phyloP scores from a whole-genome alignment of 2,888 invertebrate genomes.

The Apomyelois bistriatella region DNA sequence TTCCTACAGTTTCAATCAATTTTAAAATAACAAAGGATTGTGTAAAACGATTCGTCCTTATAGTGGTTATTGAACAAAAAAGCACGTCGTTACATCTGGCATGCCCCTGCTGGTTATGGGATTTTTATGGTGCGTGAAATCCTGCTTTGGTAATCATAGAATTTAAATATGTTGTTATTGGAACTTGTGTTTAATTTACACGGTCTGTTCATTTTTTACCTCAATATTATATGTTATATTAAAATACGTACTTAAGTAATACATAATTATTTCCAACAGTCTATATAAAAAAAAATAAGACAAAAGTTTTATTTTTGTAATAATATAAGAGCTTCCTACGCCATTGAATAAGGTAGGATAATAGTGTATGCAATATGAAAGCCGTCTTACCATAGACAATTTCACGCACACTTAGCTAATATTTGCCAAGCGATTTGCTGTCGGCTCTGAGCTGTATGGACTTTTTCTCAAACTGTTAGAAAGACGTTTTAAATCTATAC shows the following conservation, averaged over 20 bases:
- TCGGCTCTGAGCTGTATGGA: constrained; percentile 39
- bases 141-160: constrained; percentile 49
- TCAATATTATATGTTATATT: no score
- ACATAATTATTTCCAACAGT: no score
- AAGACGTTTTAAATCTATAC: constrained; percentile 17
- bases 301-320: no score
- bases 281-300: no score
- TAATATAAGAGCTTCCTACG: background rate
- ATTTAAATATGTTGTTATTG: constrained; percentile 29
- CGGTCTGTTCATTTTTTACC: background rate
- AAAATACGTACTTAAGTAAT: no score
- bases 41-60: constrained; percentile 50
- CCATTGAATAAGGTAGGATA: background rate
- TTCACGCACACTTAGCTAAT: constrained; percentile 70
- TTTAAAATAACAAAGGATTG: constrained; percentile 60
- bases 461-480: constrained; percentile 22
- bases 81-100: constrained; percentile 47
- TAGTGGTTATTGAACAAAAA: constrained; percentile 62
- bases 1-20: constrained; percentile 54
- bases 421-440: constrained; percentile 69
- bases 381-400: constrained; percentile 54
- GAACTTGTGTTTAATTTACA: constrained; percentile 20
- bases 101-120: constrained; percentile 51
- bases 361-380: constrained; percentile 50
- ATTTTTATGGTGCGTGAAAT: constrained; percentile 62